phyloP scores from a whole-genome alignment of 2,113 vertebrate species.

The Albula glossodonta region DNA sequence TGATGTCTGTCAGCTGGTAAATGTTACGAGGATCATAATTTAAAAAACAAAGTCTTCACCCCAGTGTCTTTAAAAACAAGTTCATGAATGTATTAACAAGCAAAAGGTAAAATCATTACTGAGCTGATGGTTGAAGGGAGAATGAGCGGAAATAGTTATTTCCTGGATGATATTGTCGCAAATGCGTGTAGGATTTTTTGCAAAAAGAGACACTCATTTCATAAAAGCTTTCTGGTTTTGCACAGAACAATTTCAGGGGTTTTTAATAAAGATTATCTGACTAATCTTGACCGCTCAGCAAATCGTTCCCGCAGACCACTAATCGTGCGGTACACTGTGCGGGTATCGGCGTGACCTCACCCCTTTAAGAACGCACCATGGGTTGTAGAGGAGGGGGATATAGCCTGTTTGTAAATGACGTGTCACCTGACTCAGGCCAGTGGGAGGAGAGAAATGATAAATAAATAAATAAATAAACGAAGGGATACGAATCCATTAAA shows the following conservation, averaged over 20 bases:
- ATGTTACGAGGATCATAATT: too few species aligned
- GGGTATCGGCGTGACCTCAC: neutral
- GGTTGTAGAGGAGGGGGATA: constrained; percentile 40
- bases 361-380: constrained; percentile 39
- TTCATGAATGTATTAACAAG: too few species aligned
- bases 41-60: too few species aligned
- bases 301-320: neutral
- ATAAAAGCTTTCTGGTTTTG: neutral
- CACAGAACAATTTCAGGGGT: neutral
- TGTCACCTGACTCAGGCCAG: constrained; percentile 58
- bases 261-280: constrained; percentile 1
- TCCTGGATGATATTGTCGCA: too few species aligned
- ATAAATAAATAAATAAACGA: constrained; percentile 55
- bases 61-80: too few species aligned
- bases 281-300: neutral
- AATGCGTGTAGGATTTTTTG: too few species aligned
- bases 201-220: too few species aligned
- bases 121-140: too few species aligned
- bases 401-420: constrained; percentile 46
- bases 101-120: too few species aligned
- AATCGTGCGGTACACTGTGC: neutral
- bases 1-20: too few species aligned
- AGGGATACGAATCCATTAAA: constrained; percentile 41
- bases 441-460: constrained; percentile 50
- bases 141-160: too few species aligned